Evolutionary conservation across 2,113 vertebrate species (phyloP).

Genomic region (Erythrolamprus reginae): DNA sequence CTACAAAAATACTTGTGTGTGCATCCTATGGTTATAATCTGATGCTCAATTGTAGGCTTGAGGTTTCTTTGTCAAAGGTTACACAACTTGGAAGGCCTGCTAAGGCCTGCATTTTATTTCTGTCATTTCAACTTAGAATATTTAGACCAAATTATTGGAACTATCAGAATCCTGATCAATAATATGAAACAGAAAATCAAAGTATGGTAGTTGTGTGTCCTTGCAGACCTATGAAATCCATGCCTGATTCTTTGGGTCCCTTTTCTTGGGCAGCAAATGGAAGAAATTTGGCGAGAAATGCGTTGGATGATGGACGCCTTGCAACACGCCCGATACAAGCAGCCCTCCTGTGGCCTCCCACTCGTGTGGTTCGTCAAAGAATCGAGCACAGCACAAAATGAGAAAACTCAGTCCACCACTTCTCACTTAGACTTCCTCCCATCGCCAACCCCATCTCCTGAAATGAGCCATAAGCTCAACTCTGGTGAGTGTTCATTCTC

Average conservation of each 20-base stretch:
- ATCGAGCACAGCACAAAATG: slow-evolving; percentile 52
- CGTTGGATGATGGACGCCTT: slow-evolving; percentile 90
- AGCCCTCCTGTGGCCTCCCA: slow-evolving; percentile 77
- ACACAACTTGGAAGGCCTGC: no score
- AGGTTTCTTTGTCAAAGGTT: no score
- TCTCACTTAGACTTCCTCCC: slow-evolving; percentile 81
- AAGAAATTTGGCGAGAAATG: slow-evolving; percentile 87
- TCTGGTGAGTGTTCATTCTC: slow-evolving; percentile 61
- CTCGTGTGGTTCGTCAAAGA: slow-evolving; percentile 78
- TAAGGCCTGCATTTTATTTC: no score
- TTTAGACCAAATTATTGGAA: no score
- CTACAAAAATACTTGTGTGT: no score
- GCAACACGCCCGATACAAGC: slow-evolving; percentile 87
- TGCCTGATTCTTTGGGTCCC: not conserved
- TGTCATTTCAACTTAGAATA: no score
- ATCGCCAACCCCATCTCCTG: slow-evolving; percentile 78
- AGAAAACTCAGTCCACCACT: slow-evolving; percentile 73
- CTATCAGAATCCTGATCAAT: no score
- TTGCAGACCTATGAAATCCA: not conserved
- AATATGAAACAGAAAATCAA: not conserved
- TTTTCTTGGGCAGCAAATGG: slow-evolving; percentile 77
- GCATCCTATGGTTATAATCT: no score
- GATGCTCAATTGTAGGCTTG: no score
- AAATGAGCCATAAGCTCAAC: slow-evolving; percentile 72
- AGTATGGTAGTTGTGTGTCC: not conserved